Evolutionary conservation across 2,888 invertebrate species (phyloP).

Genomic region (Glomeris marginata): DNA sequence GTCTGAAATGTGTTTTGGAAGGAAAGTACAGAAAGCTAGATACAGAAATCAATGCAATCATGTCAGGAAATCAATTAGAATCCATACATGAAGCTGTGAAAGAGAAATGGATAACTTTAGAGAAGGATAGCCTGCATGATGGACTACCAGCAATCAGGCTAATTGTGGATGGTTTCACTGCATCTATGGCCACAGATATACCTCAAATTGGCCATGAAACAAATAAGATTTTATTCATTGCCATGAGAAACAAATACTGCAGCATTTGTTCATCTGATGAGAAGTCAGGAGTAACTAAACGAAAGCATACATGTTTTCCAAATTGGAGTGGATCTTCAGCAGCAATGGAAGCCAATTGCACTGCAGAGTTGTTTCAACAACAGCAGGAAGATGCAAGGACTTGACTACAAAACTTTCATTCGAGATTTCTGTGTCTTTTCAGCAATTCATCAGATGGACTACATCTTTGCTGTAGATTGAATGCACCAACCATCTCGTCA

Average conservation of each 20-base stretch:
- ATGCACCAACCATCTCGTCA: constrained; percentile 16
- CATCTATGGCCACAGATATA: too few relatives aligned
- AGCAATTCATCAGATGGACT: constrained; percentile 11
- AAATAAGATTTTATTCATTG: constrained; percentile 14
- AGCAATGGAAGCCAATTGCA: constrained; percentile 17
- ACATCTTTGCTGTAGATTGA: constrained; percentile 16
- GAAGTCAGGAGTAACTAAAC: not conserved
- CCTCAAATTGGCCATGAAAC: constrained; percentile 11
- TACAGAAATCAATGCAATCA: too few relatives aligned
- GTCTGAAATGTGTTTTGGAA: too few relatives aligned
- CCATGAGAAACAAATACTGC: constrained; percentile 15
- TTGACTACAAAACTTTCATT: constrained; percentile 14
- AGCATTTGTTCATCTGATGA: constrained; percentile 5
- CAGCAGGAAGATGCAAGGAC: constrained; percentile 14
- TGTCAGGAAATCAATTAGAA: too few relatives aligned
- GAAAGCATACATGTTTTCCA: constrained; percentile 12
- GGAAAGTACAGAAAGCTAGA: too few relatives aligned
- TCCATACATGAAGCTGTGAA: too few relatives aligned
- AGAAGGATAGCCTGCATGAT: too few relatives aligned
- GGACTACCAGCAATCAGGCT: too few relatives aligned
- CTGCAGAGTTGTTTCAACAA: constrained; percentile 16
- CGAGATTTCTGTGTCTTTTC: constrained; percentile 16
- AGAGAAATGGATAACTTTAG: too few relatives aligned
- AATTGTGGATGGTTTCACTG: too few relatives aligned
- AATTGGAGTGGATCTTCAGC: constrained; percentile 17